A percentile compares a stretch with the other conserved stretches of the same genome.
phyloP scores from a whole-genome alignment of 2,888 invertebrate genomes.

The Drosophila kanekoi region DNA sequence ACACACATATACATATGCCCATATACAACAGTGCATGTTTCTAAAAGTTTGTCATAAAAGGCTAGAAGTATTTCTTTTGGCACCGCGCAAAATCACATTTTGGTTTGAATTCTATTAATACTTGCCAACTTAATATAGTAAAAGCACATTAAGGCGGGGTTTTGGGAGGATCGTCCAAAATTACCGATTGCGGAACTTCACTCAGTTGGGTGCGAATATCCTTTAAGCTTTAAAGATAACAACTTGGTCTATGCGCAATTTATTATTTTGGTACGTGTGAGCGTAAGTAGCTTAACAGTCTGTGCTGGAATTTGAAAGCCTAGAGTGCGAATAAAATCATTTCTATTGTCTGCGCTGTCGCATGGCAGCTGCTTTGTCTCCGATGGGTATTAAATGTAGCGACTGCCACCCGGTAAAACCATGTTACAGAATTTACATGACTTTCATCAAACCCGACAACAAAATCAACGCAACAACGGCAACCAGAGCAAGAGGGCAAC shows the following conservation, averaged over 20 bases:
- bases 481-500: conserved; percentile 30
- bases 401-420: conserved; percentile 12
- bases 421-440: conserved; percentile 51
- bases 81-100: too few relatives aligned
- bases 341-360: neutral
- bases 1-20: neutral
- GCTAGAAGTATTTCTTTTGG: too few relatives aligned
- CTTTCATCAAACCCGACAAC: conserved; percentile 46
- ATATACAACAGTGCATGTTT: too few relatives aligned
- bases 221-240: too few relatives aligned
- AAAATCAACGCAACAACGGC: conserved; percentile 42
- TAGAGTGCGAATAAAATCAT: neutral
- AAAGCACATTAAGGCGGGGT: too few relatives aligned
- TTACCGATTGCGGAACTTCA: too few relatives aligned
- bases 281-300: neutral
- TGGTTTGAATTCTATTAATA: too few relatives aligned
- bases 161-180: too few relatives aligned
- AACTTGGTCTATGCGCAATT: too few relatives aligned
- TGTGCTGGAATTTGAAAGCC: neutral
- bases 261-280: neutral
- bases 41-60: too few relatives aligned
- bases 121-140: too few relatives aligned
- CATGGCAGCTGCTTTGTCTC: conserved; percentile 11
- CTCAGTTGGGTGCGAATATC: too few relatives aligned
- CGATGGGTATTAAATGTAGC: conserved; percentile 24